Evolutionary conservation across 37 sponge, comb jelly and placozoan species (phyloP), one percentile per base, ranked within the genome.

Genomic region (Aphrocallistes beatrix): DNA sequence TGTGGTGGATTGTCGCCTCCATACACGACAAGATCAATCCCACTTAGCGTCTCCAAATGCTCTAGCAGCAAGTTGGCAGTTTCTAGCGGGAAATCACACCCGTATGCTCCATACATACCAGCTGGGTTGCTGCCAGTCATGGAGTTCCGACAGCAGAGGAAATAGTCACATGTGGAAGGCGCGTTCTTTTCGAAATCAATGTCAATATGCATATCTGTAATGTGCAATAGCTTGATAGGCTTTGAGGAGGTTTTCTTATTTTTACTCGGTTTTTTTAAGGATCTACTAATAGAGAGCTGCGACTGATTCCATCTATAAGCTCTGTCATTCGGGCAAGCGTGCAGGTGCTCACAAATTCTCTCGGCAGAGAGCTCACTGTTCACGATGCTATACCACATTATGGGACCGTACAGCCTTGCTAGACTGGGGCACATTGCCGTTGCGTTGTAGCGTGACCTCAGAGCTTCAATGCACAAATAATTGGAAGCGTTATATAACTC

Each of bases 1-100:
- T 93, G 93, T 37, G 93, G 93, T 23, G 93, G 84, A 51, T 93
- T 93, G 47, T 93, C 93, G 21, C 93, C 93, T 89, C 81, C 51
- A n/a, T 38, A 51, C 23, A 47, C 51, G n/a, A 89, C 1, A 37
- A 38, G 38, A 38, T 81, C 86, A 81, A 38, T 37, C 23, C 23
- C 83, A 23, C 25, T 23, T 21, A 93, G 86, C 13, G 84, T 38
- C 37, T 39, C 25, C 21, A 93, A 37, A 36, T 84, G 47, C 23
- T 87, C 81, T 1, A 86, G 34, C 28, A 93, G 47, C 21, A 89
- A 82, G 38, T 93, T 90, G 69, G 91, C 83, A 19, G 93, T 91
- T 37, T 51, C 37, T 0, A 13, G 16, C 1, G 93, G 90, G 10
- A 91, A 84, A 51, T 93, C 93, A 81, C 93, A 93, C 23, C 82